Evolutionary conservation across 2,797 vertebrate species (phyloP), one percentile per base, ranked within the genome.

Genomic region (Manis pentadactyla): DNA sequence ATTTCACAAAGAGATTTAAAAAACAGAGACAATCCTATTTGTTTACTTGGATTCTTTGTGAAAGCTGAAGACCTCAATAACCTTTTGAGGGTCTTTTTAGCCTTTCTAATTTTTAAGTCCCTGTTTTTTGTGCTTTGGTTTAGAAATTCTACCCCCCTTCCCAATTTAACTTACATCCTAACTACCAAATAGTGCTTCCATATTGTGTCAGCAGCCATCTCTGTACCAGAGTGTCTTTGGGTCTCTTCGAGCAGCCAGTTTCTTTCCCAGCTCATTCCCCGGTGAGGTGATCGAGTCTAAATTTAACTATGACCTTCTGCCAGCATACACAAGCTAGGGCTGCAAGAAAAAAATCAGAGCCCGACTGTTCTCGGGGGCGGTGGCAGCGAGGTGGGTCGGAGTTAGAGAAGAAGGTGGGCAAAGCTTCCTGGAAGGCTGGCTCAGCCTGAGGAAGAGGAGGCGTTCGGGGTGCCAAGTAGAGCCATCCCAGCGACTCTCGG

Each of bases 291-390:
- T 92, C 96, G 97, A 75, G 31, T 85, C 97, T 98, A 98, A 97
- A 97, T 97, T 96, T 97, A 98, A 94, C 95, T 34, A 0, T 96
- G 78, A 97, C 93, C 96, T 97, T 96, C 94, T 95, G 90, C 78
- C 92, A 92, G 78, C 49, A 87, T 42, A 42, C 11, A 7, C 79
- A 91, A 69, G 55, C 97, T 57, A 39, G 57, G 34, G 37, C 94
- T 82, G 39, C 53, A 85, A 95, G 83, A 94, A 34, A 71, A 82
- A 83, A 97, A 69, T 42, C 83, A 77, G 87, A 87, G 64, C 66
- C n/a, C 25, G n/a, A 27, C 71, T 94, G 39, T 93, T 94, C 90
- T 92, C 53, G 14, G 59, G 23, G n/a, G 15, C 55, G 2, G 46
- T 46, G 46, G 46, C 46, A 46, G 46, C 11, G 1, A 10, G 46